A percentile compares a stretch with the other conserved stretches of the same genome.
phyloP scores from a whole-genome alignment of 2,797 vertebrate species.

The Echiichthys vipera region DNA sequence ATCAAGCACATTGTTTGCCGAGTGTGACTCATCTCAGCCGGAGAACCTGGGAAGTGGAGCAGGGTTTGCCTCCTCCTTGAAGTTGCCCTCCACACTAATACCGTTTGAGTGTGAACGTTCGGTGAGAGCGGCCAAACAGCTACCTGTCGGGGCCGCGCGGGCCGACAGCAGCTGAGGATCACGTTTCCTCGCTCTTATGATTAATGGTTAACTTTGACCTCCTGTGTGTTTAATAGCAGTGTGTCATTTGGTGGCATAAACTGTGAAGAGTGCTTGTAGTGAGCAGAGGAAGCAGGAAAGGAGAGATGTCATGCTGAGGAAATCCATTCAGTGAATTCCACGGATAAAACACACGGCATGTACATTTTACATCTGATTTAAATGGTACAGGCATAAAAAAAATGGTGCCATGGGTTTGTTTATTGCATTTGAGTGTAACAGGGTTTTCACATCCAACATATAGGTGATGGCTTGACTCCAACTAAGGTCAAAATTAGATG shows the following conservation, averaged over 20 bases:
- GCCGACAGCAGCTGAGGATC: conserved; percentile 45
- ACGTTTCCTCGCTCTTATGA: conserved; percentile 22
- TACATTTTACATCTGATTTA: conserved; percentile 26
- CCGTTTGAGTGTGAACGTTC: conserved; percentile 1
- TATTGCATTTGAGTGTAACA: not conserved
- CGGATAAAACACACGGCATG: not conserved
- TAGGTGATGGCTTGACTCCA: too few relatives aligned
- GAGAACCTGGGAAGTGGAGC: conserved; percentile 65
- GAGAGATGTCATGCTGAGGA: conserved; percentile 17
- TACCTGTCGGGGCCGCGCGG: conserved; percentile 15
- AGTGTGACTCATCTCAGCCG: conserved; percentile 76
- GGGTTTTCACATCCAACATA: too few relatives aligned
- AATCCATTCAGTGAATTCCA: conserved; percentile 25
- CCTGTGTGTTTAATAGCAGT: conserved; percentile 45
- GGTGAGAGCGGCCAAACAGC: not conserved
- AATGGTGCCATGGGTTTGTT: not conserved
- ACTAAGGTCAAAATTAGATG: too few relatives aligned
- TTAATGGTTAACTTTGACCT: conserved; percentile 25
- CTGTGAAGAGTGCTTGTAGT: conserved; percentile 24
- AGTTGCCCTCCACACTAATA: not conserved
- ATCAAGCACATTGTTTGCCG: conserved; percentile 73
- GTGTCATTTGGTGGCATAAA: conserved; percentile 44
- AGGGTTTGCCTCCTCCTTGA: conserved; percentile 28
- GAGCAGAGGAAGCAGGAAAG: conserved; percentile 15
- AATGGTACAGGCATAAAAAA: conserved; percentile 19